Percentiles rank a stretch among this genome's conserved stretches.
Evolutionary conservation across 2,797 vertebrate genomes (phyloP).

Genomic region (Aulostomus chinensis): DNA sequence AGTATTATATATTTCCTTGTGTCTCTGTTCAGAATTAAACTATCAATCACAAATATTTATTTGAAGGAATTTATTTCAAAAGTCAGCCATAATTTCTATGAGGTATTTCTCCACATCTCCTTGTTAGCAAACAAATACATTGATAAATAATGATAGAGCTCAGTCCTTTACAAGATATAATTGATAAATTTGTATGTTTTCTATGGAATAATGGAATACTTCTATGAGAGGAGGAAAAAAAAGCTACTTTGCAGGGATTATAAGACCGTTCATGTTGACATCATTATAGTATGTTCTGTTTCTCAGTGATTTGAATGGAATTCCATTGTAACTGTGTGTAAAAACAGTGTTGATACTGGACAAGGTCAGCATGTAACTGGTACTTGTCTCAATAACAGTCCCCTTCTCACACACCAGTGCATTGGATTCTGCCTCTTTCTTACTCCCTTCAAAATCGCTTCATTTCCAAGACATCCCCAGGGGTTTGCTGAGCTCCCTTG

Average conservation of each 20-base stretch:
- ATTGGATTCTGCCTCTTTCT: conserved; percentile 75
- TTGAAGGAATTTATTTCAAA: conserved; percentile 75
- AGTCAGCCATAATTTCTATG: conserved; percentile 70
- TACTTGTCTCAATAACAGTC: conserved; percentile 77
- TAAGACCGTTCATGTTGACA: conserved; percentile 41
- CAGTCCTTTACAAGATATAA: conserved; percentile 45
- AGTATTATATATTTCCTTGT: conserved; percentile 85
- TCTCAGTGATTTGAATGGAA: conserved; percentile 59
- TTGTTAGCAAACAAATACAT: conserved; percentile 65
- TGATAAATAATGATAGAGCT: conserved; percentile 53
- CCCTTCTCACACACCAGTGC: conserved; percentile 72
- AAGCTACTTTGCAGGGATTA: conserved; percentile 23
- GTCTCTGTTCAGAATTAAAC: conserved; percentile 85
- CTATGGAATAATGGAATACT: conserved; percentile 29
- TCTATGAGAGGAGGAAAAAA: conserved; percentile 13
- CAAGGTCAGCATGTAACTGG: conserved; percentile 75
- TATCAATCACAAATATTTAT: conserved; percentile 85
- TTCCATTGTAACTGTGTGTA: conserved; percentile 62
- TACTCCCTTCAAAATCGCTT: conserved; percentile 74
- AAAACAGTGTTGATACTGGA: conserved; percentile 64
- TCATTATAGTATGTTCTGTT: conserved; percentile 56
- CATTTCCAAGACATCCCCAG: conserved; percentile 79
- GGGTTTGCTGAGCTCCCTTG: conserved; percentile 71
- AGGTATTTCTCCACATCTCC: conserved; percentile 60
- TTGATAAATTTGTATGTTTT: conserved; percentile 54